Evolutionary conservation across 2,113 vertebrate species (phyloP).

Genomic region (Actenoides hombroni): DNA sequence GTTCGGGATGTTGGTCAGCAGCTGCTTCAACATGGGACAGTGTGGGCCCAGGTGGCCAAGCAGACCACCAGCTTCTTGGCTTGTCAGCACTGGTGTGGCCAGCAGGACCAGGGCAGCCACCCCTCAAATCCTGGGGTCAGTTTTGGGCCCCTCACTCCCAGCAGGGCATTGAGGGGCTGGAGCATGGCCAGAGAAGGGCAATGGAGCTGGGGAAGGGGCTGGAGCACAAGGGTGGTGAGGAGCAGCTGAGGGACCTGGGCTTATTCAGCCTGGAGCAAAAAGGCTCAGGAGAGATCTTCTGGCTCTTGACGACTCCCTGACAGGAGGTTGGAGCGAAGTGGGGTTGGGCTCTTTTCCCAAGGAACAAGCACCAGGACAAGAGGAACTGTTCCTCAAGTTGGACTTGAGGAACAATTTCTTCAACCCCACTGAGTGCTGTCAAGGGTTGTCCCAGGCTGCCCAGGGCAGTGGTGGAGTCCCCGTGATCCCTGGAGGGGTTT

Average conservation of each 20-base stretch:
- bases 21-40: too few relatives aligned
- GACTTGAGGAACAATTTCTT: background rate
- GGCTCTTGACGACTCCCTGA: background rate
- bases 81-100: background rate
- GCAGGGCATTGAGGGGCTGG: background rate
- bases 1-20: too few relatives aligned
- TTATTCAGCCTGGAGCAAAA: background rate
- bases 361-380: background rate
- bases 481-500: background rate
- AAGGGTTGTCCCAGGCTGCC: background rate
- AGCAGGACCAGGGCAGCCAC: background rate
- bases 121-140: too few relatives aligned
- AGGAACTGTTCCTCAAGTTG: background rate
- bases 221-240: background rate
- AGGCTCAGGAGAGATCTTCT: background rate
- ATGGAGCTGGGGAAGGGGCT: background rate
- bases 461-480: background rate
- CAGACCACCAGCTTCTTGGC: too few relatives aligned
- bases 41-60: too few relatives aligned
- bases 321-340: background rate
- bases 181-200: background rate
- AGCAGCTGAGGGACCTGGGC: background rate
- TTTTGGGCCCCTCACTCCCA: background rate
- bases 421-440: too few relatives aligned
- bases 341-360: background rate